Percentiles rank a stretch among this genome's conserved stretches.
Evolutionary conservation across 2,113 vertebrate species (phyloP).

Genomic region (Saccopteryx leptura): DNA sequence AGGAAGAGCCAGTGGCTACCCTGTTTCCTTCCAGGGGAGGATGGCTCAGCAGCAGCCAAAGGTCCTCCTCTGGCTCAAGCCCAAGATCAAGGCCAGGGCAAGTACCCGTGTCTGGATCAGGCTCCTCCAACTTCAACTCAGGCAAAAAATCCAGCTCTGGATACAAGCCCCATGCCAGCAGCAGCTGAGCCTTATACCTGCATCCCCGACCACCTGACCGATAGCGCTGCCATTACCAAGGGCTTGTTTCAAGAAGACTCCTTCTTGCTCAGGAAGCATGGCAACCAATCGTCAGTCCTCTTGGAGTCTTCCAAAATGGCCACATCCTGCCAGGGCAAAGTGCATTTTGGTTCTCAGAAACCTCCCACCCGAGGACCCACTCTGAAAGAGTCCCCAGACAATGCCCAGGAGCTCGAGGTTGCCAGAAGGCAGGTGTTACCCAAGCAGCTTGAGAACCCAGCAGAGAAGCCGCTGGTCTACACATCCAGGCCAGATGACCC

Average conservation of each 20-base stretch:
- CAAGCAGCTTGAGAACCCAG: background rate
- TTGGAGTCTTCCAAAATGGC: slow-evolving; percentile 12
- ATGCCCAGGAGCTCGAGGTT: background rate
- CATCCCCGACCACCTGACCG: background rate
- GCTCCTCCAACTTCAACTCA: background rate
- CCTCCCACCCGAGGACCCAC: background rate
- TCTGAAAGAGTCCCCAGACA: background rate
- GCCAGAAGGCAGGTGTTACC: background rate
- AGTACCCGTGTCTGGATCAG: background rate
- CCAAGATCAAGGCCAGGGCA: slow-evolving; percentile 35
- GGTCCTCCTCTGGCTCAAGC: background rate
- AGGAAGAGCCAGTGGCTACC: slow-evolving; percentile 65
- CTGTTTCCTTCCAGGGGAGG: slow-evolving; percentile 2
- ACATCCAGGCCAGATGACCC: background rate
- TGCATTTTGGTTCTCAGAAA: background rate
- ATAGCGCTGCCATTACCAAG: background rate
- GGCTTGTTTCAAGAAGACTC: slow-evolving; percentile 53
- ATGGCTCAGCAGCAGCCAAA: background rate
- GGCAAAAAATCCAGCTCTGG: background rate
- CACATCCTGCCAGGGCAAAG: slow-evolving; percentile 13
- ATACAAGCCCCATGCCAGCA: background rate
- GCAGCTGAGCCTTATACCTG: background rate
- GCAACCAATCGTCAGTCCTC: background rate
- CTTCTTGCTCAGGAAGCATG: background rate
- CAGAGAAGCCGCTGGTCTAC: background rate